Percentiles rank a stretch among this genome's conserved stretches.
Evolutionary conservation across 2,797 vertebrate species (phyloP).

Genomic region (Halcyon smyrnensis): DNA sequence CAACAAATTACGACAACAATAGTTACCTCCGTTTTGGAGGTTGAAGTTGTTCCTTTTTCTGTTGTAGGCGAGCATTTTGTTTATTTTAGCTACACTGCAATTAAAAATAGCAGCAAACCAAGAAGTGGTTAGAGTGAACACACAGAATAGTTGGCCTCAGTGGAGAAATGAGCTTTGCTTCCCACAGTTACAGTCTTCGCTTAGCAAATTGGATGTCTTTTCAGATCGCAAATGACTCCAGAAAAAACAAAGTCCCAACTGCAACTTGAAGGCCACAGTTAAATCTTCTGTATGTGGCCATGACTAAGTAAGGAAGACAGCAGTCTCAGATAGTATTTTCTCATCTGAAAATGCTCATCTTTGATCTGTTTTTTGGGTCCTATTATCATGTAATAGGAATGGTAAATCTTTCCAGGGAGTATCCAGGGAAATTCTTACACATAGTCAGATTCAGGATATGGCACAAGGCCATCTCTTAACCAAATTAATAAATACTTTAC

Average conservation of each 20-base stretch:
- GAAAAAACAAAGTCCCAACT: slow-evolving; percentile 18
- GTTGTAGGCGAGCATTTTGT: not conserved
- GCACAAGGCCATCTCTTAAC: slow-evolving; percentile 14
- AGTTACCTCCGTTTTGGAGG: not conserved
- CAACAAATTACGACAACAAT: not conserved
- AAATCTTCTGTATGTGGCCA: not conserved
- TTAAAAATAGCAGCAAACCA: slow-evolving; percentile 52
- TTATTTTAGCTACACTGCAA: slow-evolving; percentile 27
- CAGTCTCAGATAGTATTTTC: not conserved
- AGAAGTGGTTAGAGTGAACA: slow-evolving; percentile 34
- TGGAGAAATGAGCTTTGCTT: slow-evolving; percentile 36
- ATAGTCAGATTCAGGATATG: slow-evolving; percentile 20
- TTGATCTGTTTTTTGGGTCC: not conserved
- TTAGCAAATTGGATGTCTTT: slow-evolving; percentile 11
- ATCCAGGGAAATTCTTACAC: slow-evolving; percentile 2
- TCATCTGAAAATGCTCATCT: not conserved
- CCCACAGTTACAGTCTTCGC: not conserved
- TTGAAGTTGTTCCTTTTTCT: not conserved
- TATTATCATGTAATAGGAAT: not conserved
- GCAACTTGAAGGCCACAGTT: not conserved
- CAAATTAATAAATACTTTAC: slow-evolving; percentile 55
- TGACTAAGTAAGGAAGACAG: not conserved
- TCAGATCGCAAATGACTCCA: not conserved
- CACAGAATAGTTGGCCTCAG: not conserved
- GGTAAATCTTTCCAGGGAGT: not conserved